Percentiles rank a stretch among this genome's conserved stretches.
Evolutionary conservation across 2,797 vertebrate genomes (phyloP).

Genomic region (Coreius guichenoti): DNA sequence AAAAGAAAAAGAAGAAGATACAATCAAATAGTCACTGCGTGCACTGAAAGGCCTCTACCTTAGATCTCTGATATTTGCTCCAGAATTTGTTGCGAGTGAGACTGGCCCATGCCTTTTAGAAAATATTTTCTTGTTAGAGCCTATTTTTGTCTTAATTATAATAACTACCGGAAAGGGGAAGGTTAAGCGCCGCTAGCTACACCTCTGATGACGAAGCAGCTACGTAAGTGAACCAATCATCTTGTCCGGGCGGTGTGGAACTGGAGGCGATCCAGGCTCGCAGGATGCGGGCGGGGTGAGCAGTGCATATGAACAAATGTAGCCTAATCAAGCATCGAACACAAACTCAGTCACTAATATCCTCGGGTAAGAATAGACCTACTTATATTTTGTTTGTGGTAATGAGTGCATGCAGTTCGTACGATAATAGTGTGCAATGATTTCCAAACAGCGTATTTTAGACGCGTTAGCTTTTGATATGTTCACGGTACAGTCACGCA

Average conservation of each 20-base stretch:
- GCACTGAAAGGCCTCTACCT: background rate
- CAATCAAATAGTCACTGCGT: background rate
- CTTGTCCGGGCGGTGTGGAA: background rate
- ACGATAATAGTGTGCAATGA: no score
- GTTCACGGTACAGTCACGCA: background rate
- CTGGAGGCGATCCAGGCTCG: background rate
- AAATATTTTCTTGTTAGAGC: background rate
- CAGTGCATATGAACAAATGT: slow-evolving; percentile 7
- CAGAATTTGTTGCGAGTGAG: background rate
- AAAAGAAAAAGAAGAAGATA: no score
- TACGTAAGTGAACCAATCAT: slow-evolving; percentile 28
- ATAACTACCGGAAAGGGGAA: background rate
- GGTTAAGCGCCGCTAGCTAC: background rate
- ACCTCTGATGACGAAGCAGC: slow-evolving; percentile 17
- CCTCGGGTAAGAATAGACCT: slow-evolving; percentile 22
- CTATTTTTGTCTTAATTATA: background rate
- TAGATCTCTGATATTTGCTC: background rate
- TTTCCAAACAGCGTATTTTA: background rate
- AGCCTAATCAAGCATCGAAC: background rate
- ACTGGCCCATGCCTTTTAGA: background rate
- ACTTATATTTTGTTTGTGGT: background rate
- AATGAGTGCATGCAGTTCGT: background rate
- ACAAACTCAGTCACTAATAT: background rate
- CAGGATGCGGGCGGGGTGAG: slow-evolving; percentile 11
- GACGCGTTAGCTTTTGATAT: background rate